phyloP scores from a whole-genome alignment of 2,797 vertebrate species.

The Apodemus agrarius region DNA sequence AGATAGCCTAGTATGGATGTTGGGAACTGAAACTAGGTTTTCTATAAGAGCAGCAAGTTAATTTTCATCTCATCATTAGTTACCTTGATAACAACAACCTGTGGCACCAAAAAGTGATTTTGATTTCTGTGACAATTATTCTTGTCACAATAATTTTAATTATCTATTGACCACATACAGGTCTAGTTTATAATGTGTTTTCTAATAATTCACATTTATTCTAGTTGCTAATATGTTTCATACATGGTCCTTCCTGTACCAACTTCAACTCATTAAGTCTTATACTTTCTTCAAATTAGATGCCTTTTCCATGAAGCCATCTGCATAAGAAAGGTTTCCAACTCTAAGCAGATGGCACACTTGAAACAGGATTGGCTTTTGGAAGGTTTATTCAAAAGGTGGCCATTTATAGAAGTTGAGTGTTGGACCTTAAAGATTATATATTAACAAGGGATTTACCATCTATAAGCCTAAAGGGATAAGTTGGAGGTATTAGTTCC shows the following conservation, averaged over 20 bases:
- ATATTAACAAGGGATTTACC: background rate
- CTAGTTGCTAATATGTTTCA: background rate
- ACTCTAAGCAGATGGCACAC: constrained; percentile 66
- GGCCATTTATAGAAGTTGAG: constrained; percentile 47
- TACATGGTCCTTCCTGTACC: background rate
- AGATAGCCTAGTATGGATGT: background rate
- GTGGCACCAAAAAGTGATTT: background rate
- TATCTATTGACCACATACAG: background rate
- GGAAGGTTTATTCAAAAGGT: constrained; percentile 67
- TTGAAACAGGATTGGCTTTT: constrained; percentile 62
- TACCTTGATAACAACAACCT: background rate
- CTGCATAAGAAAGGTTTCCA: constrained; percentile 67
- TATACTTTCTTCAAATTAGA: constrained; percentile 65
- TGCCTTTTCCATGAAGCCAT: constrained; percentile 65
- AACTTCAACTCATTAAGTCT: constrained; percentile 39
- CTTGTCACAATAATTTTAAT: background rate
- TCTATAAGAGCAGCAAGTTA: background rate
- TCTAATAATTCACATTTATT: background rate
- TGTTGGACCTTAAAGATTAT: constrained; percentile 34
- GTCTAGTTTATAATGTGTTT: constrained; percentile 19
- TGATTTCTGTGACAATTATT: background rate
- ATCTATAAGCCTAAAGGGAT: background rate
- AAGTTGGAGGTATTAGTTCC: background rate
- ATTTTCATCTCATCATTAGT: background rate
- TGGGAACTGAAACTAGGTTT: background rate